Conservation (phyloP, 2,888 invertebrate species). For the Villa cingulata region DNA sequence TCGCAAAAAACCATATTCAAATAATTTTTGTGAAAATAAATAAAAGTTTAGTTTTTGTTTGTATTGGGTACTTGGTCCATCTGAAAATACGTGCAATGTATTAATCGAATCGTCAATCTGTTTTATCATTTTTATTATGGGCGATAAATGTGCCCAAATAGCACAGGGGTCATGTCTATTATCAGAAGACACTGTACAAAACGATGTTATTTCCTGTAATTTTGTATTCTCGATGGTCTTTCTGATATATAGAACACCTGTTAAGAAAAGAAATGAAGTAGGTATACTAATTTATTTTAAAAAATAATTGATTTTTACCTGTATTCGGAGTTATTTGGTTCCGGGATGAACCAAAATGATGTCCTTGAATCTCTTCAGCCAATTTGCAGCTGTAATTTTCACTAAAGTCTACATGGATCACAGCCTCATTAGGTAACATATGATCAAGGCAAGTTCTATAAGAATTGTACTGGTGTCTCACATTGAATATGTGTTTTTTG, state of each 20-base stretch:
- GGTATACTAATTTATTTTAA: too few relatives aligned
- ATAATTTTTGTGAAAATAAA: too few relatives aligned
- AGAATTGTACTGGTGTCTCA: too few relatives aligned
- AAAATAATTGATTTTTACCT: neutral
- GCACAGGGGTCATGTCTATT: neutral
- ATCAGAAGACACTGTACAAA: neutral
- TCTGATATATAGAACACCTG: neutral
- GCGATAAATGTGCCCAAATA: conserved; percentile 1
- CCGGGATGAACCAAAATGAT: neutral
- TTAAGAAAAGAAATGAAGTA: too few relatives aligned
- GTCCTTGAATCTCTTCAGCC: neutral
- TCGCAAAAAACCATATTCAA: too few relatives aligned
- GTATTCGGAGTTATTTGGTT: neutral
- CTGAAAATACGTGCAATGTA: neutral
- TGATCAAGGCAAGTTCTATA: too few relatives aligned
- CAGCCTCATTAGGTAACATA: neutral
- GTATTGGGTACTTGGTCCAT: too few relatives aligned
- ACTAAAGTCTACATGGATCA: conserved; percentile 4
- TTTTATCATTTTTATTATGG: neutral
- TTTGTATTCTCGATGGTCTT: too few relatives aligned
- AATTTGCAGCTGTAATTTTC: conserved; percentile 5
- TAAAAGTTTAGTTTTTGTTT: too few relatives aligned
- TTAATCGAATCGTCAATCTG: too few relatives aligned
- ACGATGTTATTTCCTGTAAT: too few relatives aligned
- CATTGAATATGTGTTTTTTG: too few relatives aligned